Evolutionary conservation across 2,113 vertebrate species (phyloP).

Genomic region (Lathamus discolor): DNA sequence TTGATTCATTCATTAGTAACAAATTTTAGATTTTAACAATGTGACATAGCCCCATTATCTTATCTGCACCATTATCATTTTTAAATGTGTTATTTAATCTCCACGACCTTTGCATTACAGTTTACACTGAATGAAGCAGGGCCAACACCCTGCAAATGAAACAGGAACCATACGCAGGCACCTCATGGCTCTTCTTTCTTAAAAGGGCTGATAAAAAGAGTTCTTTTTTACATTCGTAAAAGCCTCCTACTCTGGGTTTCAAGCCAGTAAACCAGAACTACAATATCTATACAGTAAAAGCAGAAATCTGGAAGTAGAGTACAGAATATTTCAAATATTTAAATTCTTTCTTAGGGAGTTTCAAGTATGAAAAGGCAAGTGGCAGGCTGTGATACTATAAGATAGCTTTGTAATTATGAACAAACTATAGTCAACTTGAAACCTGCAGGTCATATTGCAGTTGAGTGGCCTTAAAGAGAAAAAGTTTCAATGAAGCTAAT

Average conservation of each 20-base stretch:
- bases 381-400: constrained; percentile 74
- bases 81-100: constrained; percentile 61
- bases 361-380: constrained; percentile 54
- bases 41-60: constrained; percentile 30
- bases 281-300: background rate
- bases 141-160: background rate
- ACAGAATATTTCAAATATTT: background rate
- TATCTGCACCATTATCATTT: constrained; percentile 23
- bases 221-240: background rate
- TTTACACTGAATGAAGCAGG: constrained; percentile 1
- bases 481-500: background rate
- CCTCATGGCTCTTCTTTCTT: background rate
- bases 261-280: constrained; percentile 9
- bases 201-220: background rate
- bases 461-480: constrained; percentile 42
- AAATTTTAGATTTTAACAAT: constrained; percentile 60
- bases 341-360: background rate
- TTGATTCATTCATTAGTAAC: constrained; percentile 62
- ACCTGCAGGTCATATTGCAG: constrained; percentile 33
- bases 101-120: constrained; percentile 47
- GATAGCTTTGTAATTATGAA: constrained; percentile 72
- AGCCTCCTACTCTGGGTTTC: background rate
- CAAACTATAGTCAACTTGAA: constrained; percentile 77
- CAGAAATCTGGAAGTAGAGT: background rate
- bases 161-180: background rate